Conservation (phyloP, 1,140 invertebrate species). For the Drosophila orena region DNA sequence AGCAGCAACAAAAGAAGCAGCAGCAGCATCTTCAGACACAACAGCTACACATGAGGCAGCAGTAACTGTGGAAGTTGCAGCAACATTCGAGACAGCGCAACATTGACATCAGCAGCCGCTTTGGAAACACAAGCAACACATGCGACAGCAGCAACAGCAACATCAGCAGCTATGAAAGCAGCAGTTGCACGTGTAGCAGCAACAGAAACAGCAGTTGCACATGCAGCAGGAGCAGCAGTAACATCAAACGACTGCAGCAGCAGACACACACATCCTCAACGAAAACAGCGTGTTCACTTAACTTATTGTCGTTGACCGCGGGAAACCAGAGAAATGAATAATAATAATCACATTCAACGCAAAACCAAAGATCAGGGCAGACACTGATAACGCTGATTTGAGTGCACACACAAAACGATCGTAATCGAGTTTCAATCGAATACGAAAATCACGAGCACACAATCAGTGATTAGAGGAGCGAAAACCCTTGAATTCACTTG, state of each 20-base stretch:
- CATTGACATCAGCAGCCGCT: not conserved
- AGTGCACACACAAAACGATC: constrained; percentile 46
- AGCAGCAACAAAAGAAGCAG: constrained; percentile 18
- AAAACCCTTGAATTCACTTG: constrained; percentile 33
- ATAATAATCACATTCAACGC: constrained; percentile 34
- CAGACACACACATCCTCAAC: constrained; percentile 16
- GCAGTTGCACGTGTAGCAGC: constrained; percentile 19
- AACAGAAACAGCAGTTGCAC: constrained; percentile 15
- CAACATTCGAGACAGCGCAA: constrained; percentile 10
- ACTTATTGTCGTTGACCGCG: constrained; percentile 46
- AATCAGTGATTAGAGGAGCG: constrained; percentile 21
- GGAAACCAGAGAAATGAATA: constrained; percentile 30
- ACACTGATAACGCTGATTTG: constrained; percentile 54
- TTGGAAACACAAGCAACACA: constrained; percentile 18
- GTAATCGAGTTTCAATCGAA: constrained; percentile 34
- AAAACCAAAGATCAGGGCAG: constrained; percentile 37
- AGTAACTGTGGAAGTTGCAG: not conserved
- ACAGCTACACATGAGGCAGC: constrained; percentile 25
- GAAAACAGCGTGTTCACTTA: constrained; percentile 42
- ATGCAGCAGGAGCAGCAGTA: constrained; percentile 17
- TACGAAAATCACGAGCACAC: constrained; percentile 46
- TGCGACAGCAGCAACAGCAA: constrained; percentile 5
- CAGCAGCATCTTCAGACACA: constrained; percentile 11
- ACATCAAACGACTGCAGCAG: constrained; percentile 1
- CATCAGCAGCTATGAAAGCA: constrained; percentile 18